These are phyloP conservation scores for Aotus griseimembra DNA, from an alignment of 2,797 vertebrate species.

Conservation along the genomic window DNA sequence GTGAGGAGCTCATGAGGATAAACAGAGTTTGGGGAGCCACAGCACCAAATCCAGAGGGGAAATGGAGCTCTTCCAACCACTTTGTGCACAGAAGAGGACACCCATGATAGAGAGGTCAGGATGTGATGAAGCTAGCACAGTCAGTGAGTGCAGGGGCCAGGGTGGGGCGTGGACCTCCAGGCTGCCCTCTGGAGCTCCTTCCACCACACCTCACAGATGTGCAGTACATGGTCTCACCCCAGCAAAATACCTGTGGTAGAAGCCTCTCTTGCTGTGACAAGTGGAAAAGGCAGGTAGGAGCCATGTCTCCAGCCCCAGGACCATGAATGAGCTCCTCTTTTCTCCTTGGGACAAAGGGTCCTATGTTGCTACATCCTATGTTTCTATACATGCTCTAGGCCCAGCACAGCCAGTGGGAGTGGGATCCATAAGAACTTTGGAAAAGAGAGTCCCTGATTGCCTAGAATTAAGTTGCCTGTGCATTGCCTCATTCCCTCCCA, in stretches of 20 bases:
- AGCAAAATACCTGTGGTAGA: not conserved
- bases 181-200: not conserved
- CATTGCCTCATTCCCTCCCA: not conserved
- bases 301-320: not conserved
- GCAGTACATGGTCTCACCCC: not conserved
- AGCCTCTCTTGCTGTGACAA: not conserved
- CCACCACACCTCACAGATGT: not conserved
- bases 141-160: accelerated
- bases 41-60: not conserved
- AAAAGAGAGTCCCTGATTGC: not conserved
- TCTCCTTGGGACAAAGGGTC: not conserved
- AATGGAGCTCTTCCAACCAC: not conserved
- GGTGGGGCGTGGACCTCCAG: not conserved
- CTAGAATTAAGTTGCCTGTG: not conserved
- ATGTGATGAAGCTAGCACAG: not conserved
- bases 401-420: not conserved
- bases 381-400: not conserved
- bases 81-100: not conserved
- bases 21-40: not conserved
- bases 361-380: not conserved
- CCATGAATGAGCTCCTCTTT: not conserved
- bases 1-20: not conserved
- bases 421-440: not conserved
- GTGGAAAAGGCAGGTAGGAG: not conserved
- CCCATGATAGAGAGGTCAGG: not conserved